phyloP scores from a whole-genome alignment of 2,888 invertebrate genomes.

The Portevinia maculata region DNA sequence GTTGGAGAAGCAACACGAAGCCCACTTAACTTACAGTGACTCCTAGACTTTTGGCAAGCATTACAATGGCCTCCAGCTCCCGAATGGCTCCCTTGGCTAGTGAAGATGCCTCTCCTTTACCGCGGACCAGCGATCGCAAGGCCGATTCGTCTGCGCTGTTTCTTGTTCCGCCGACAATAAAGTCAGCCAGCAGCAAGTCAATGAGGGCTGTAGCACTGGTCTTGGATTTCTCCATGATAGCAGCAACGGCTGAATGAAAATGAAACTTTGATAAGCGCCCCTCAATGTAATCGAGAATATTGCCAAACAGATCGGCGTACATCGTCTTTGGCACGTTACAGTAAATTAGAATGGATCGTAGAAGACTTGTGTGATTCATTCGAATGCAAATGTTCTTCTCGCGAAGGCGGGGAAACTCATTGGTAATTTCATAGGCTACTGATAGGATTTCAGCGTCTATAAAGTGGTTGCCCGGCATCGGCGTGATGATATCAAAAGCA shows the following conservation, averaged over 20 bases:
- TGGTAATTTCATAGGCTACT: conserved; percentile 89
- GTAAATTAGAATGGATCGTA: conserved; percentile 90
- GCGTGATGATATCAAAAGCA: conserved; percentile 95
- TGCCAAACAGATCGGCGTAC: conserved; percentile 82
- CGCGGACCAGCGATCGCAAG: conserved; percentile 86
- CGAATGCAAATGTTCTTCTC: conserved; percentile 88
- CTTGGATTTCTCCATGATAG: conserved; percentile 85
- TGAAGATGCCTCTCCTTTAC: conserved; percentile 87
- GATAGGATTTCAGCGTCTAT: conserved; percentile 94
- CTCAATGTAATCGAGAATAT: conserved; percentile 82
- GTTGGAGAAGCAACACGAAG: not conserved
- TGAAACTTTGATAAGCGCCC: conserved; percentile 88
- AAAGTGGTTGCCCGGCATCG: conserved; percentile 88
- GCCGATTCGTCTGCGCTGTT: conserved; percentile 80
- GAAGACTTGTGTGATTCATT: conserved; percentile 90
- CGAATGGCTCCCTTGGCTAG: conserved; percentile 88
- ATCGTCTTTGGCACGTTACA: conserved; percentile 90
- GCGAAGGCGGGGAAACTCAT: conserved; percentile 86
- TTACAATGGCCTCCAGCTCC: conserved; percentile 89
- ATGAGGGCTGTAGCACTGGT: conserved; percentile 80
- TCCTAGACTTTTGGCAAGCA: conserved; percentile 89
- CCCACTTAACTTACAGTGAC: conserved; percentile 86
- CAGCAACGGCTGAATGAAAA: conserved; percentile 87
- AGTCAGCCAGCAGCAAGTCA: conserved; percentile 80
- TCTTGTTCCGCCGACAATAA: conserved; percentile 79